Percentiles rank a stretch among this genome's conserved stretches.
phyloP scores from a whole-genome alignment of 2,113 vertebrate species.

The Ceratotherium simum region DNA sequence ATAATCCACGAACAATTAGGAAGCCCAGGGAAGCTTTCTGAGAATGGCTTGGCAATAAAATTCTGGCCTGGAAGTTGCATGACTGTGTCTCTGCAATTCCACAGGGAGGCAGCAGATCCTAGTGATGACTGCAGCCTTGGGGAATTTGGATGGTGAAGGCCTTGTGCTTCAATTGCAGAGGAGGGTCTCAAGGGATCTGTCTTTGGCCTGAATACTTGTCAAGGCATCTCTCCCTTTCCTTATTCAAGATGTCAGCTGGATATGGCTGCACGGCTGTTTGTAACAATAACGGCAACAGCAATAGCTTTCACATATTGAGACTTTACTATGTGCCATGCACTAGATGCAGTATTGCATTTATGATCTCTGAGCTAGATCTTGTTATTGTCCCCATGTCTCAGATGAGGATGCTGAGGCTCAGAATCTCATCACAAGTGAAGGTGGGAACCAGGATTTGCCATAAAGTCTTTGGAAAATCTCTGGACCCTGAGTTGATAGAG shows the following conservation, averaged over 20 bases:
- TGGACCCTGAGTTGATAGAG: neutral
- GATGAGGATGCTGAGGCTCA: neutral
- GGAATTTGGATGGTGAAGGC: neutral
- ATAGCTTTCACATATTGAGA: neutral
- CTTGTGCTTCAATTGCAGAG: neutral
- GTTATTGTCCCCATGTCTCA: neutral
- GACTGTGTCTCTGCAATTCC: constrained; percentile 38
- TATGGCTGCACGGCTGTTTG: neutral
- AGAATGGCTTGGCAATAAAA: neutral
- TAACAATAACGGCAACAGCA: neutral
- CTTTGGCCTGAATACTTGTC: neutral
- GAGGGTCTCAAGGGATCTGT: neutral
- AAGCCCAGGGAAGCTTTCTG: neutral
- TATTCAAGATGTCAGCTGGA: neutral
- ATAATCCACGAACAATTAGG: neutral
- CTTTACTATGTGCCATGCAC: neutral
- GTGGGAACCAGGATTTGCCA: neutral
- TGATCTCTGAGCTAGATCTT: neutral
- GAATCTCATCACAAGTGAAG: neutral
- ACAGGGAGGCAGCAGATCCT: constrained; percentile 71
- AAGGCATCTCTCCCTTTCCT: neutral
- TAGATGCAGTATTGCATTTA: no score
- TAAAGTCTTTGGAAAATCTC: neutral
- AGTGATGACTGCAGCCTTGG: neutral
- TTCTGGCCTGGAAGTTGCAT: neutral